phyloP scores from a whole-genome alignment of 2,888 invertebrate genomes.

The Rotaria socialis region DNA sequence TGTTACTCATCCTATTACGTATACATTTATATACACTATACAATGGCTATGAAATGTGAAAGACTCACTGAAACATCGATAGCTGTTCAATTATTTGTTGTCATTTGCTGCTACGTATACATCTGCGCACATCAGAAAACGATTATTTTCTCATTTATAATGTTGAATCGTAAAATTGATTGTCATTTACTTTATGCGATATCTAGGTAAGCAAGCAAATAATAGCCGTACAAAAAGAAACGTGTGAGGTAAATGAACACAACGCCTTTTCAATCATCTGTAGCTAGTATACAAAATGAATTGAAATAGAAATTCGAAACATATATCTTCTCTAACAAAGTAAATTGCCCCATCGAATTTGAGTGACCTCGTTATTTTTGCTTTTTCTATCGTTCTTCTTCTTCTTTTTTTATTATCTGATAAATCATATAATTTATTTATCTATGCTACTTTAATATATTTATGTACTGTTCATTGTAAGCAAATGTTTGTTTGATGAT shows the following conservation, averaged over 20 bases:
- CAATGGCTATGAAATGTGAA: not conserved
- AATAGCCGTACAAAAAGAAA: not conserved
- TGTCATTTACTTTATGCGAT: not conserved
- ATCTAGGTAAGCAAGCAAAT: not conserved
- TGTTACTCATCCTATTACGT: not conserved
- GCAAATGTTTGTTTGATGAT: not conserved
- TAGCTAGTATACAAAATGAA: not conserved
- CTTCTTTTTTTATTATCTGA: not conserved
- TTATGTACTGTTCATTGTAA: not conserved
- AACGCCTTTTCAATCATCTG: constrained; percentile 6
- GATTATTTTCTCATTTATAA: not conserved
- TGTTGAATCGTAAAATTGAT: not conserved
- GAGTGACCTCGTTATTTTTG: not conserved
- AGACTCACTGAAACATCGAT: not conserved
- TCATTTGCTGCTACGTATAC: not conserved
- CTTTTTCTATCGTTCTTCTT: not conserved
- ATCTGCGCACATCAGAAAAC: not conserved
- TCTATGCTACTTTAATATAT: not conserved
- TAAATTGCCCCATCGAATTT: not conserved
- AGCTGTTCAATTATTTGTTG: not conserved
- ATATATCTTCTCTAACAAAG: not conserved
- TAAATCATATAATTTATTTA: not conserved
- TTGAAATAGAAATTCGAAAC: not conserved
- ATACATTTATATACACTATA: not conserved
- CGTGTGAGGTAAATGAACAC: not conserved